Evolutionary conservation across 2,113 vertebrate species (phyloP).

Genomic region (Numenius arquata): DNA sequence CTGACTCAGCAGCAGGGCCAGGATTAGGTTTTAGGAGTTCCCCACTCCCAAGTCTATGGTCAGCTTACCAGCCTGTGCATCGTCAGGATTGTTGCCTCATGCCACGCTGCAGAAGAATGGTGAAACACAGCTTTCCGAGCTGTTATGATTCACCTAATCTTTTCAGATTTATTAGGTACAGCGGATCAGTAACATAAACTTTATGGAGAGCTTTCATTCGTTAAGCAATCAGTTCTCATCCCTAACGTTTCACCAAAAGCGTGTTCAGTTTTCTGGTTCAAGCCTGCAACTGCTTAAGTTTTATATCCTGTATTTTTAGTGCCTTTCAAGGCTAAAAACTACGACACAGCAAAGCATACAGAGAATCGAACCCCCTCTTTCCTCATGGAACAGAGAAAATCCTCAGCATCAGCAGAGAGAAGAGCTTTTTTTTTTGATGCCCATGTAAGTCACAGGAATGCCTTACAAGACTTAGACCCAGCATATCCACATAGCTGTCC

Average conservation of each 20-base stretch:
- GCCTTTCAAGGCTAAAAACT: neutral
- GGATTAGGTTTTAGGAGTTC: neutral
- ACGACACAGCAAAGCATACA: neutral
- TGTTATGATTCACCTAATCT: neutral
- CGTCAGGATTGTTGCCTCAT: neutral
- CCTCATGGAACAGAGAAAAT: neutral
- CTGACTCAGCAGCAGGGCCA: neutral
- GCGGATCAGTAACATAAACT: neutral
- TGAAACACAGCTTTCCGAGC: neutral
- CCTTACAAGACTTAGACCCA: neutral
- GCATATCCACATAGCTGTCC: neutral
- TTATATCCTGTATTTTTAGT: neutral
- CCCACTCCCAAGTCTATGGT: neutral
- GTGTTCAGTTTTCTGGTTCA: neutral
- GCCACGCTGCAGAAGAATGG: neutral
- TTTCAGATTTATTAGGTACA: neutral
- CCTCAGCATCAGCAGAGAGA: neutral
- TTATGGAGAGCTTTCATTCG: neutral
- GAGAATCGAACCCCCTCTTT: neutral
- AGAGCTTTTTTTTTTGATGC: neutral
- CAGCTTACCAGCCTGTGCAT: neutral
- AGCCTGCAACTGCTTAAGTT: neutral
- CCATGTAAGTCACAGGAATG: accelerated
- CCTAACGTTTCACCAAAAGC: neutral
- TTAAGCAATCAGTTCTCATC: neutral